Base-by-base conservation (phyloP, 2,888 invertebrate species). In the Hypselothyrea guttata region DNA sequence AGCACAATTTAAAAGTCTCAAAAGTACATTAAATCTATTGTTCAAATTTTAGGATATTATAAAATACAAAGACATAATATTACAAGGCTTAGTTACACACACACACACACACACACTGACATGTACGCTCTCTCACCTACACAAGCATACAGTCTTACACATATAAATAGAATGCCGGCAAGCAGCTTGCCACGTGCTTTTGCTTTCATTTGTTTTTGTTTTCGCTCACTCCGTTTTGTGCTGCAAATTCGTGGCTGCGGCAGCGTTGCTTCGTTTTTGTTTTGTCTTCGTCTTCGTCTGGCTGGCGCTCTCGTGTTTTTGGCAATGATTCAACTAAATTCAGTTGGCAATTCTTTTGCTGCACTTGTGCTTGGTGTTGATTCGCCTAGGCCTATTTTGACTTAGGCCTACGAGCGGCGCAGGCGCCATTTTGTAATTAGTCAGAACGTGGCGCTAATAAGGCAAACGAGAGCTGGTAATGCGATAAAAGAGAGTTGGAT, bases 341-440 rank as follows among this genome's bases (percentile, higher is more conserved):
- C 46, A 42, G 66, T 64, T 76, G 66, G 63, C 56, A 55, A 57
- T 64, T 22, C 22, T 22, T 66, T 67, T 74, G 77, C 51, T 71
- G 84, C 77, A 71, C 65, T 71, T 63, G 62, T 73, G 78, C 81
- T 81, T 71, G 71, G 66, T 68, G 77, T 76, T 84, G 77, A 79
- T 84, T 79, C 78, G 78, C 62, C 64, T 79, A 84, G 78, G 84
- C 78, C 84, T 84, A 71, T 63, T 73, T 65, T 59, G 59, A 55
- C 65, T 71, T 65, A 60, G 64, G 59, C 58, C 37, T 53, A 64
- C 42, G 37, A 9, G 48, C 47, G 62, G 84, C 84, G 84, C 84
- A 79, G 84, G 84, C 84, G 78, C 79, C 69, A 63, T 56, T 69
- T 63, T 40, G 55, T 22, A 22, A 22, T 22, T 22, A 22, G 22